phyloP scores from a whole-genome alignment of 2,797 vertebrate species.

The Notolabrus celidotus region DNA sequence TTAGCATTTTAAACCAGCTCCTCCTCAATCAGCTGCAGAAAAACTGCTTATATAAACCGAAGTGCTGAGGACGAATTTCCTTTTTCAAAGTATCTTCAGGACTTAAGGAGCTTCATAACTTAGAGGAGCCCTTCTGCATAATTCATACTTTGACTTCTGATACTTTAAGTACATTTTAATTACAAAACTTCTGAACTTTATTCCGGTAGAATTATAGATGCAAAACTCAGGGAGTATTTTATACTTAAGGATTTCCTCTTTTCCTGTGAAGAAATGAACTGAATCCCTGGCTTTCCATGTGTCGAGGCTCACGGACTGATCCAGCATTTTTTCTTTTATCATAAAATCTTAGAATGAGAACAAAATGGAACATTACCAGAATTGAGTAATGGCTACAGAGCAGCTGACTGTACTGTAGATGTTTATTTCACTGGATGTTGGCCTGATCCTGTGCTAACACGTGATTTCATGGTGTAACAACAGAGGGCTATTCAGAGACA shows the following conservation, averaged over 20 bases:
- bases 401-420: too few relatives aligned
- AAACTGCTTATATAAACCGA: background rate
- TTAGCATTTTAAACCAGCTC: too few relatives aligned
- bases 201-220: background rate
- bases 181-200: background rate
- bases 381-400: background rate
- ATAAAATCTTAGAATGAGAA: too few relatives aligned
- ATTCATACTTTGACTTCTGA: slow-evolving; percentile 1
- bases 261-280: background rate
- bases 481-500: slow-evolving; percentile 18
- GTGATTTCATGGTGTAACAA: background rate
- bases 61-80: background rate
- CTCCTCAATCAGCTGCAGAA: background rate
- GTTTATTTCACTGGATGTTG: too few relatives aligned
- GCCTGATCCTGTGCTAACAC: background rate
- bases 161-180: background rate
- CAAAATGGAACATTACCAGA: background rate
- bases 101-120: background rate
- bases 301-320: background rate
- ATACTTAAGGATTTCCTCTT: background rate
- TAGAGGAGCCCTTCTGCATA: background rate
- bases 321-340: background rate
- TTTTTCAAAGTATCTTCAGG: background rate
- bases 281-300: background rate
- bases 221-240: background rate